Conservation (phyloP, 2,113 vertebrate species). For the Piprites chloris region DNA sequence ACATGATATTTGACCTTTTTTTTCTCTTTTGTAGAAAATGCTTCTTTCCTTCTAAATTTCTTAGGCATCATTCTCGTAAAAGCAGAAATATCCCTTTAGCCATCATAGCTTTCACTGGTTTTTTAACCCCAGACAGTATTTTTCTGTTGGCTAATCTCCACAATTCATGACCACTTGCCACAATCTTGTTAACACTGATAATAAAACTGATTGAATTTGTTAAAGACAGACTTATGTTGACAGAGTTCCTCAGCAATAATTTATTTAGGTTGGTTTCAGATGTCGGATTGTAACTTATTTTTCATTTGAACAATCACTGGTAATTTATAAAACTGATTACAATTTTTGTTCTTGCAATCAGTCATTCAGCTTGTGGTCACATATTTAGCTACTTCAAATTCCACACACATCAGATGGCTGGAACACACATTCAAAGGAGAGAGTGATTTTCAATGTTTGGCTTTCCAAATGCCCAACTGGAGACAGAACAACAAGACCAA, state of each 20-base stretch:
- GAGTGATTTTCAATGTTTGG: background rate
- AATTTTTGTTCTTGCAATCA: background rate
- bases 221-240: background rate
- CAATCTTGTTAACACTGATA: background rate
- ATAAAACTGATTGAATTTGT: background rate
- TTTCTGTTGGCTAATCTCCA: constrained; percentile 23
- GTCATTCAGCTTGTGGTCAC: background rate
- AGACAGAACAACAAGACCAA: background rate
- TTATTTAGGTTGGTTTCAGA: background rate
- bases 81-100: constrained; percentile 27
- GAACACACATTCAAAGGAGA: background rate
- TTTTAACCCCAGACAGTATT: constrained; percentile 26
- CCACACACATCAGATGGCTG: background rate
- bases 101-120: constrained; percentile 37
- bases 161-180: background rate
- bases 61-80: constrained; percentile 12
- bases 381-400: background rate
- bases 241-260: background rate
- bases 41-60: background rate
- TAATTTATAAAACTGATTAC: background rate
- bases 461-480: background rate
- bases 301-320: background rate
- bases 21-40: background rate
- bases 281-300: background rate
- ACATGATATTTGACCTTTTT: background rate